Evolutionary conservation across 2,888 invertebrate genomes (phyloP).

Genomic region (Latheticus oryzae): DNA sequence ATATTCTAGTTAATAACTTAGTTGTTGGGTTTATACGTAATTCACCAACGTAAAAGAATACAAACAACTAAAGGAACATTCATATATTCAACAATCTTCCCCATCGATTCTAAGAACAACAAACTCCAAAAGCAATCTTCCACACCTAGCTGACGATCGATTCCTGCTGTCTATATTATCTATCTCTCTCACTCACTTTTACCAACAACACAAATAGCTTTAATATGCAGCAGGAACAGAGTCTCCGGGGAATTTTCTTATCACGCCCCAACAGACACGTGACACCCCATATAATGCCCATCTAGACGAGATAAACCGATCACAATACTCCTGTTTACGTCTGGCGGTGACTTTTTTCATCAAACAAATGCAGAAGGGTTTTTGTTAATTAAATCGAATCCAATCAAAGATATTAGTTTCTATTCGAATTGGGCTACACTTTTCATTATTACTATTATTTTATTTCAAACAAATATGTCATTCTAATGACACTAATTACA

Average conservation of each 20-base stretch:
- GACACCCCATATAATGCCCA: constrained; percentile 47
- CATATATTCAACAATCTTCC: constrained; percentile 16
- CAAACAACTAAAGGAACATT: constrained; percentile 14
- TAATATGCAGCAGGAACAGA: constrained; percentile 33
- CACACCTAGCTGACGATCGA: constrained; percentile 34
- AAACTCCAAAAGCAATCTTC: constrained; percentile 13
- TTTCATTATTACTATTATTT: no score
- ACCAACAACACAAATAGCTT: constrained; percentile 22
- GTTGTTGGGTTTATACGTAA: constrained; percentile 52
- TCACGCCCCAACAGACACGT: constrained; percentile 56
- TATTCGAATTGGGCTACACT: no score
- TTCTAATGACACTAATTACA: no score
- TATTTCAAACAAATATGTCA: no score
- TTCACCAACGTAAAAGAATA: constrained; percentile 33
- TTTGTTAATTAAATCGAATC: constrained; percentile 37
- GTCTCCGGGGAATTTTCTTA: constrained; percentile 52
- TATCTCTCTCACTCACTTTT: no score
- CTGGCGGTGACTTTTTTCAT: constrained; percentile 54
- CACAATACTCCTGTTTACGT: constrained; percentile 47
- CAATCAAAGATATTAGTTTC: no score
- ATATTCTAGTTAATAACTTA: constrained; percentile 61
- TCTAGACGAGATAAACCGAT: constrained; percentile 49
- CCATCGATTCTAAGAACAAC: constrained; percentile 24
- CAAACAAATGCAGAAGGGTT: constrained; percentile 46
- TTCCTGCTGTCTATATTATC: no score